Conservation (phyloP, 2,797 vertebrate species). For the Balearica regulorum region DNA sequence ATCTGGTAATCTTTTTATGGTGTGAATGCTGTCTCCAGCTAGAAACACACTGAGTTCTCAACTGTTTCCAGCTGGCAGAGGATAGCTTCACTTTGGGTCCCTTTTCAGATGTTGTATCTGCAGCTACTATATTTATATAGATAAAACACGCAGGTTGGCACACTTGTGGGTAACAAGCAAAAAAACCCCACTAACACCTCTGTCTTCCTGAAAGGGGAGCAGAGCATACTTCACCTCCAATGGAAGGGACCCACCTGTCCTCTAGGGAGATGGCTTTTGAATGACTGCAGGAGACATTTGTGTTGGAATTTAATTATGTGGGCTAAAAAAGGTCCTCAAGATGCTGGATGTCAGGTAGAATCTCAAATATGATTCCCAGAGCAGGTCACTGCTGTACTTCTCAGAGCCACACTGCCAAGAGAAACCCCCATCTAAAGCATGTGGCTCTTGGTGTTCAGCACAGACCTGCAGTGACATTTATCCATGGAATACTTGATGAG, state of each 20-base stretch:
- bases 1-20: background rate
- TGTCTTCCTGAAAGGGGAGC: background rate
- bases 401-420: background rate
- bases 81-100: background rate
- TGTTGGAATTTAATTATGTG: background rate
- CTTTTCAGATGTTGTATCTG: background rate
- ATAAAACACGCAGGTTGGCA: background rate
- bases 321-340: background rate
- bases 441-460: background rate
- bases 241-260: background rate
- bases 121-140: background rate
- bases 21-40: background rate
- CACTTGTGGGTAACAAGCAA: background rate
- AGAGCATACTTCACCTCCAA: background rate
- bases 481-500: background rate
- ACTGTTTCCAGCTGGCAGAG: background rate
- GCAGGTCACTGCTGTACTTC: background rate
- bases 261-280: background rate
- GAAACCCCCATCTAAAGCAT: background rate
- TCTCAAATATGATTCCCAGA: background rate
- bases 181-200: rapidly evolving
- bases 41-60: background rate
- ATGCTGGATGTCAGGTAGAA: background rate
- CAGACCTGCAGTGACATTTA: background rate
- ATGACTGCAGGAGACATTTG: background rate